Conservation (phyloP, 2,888 invertebrate genomes). For the Sussaba pulchella region DNA sequence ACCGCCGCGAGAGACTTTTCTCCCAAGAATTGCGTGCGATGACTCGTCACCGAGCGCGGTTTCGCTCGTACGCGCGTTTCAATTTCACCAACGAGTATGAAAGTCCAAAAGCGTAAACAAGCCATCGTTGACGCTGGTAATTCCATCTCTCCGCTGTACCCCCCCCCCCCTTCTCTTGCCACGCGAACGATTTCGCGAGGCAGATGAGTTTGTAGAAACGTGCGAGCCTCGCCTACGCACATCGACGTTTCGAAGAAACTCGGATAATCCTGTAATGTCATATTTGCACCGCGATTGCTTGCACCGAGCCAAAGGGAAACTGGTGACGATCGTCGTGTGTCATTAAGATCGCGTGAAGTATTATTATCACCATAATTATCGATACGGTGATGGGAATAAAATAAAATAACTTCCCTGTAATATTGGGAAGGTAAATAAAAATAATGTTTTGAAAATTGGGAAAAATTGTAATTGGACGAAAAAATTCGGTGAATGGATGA, state of each 20-base stretch:
- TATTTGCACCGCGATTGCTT: neutral
- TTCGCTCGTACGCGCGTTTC: constrained; percentile 62
- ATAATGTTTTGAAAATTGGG: too few species aligned
- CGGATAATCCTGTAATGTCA: constrained; percentile 1
- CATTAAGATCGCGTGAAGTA: neutral
- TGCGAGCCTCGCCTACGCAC: constrained; percentile 67
- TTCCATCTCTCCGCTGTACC: too few species aligned
- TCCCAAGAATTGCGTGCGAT: constrained; percentile 14
- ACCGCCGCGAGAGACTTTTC: constrained; percentile 45
- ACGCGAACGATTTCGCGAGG: neutral
- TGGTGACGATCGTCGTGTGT: too few species aligned
- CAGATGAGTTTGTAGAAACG: constrained; percentile 68
- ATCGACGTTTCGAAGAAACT: neutral
- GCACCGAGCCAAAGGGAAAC: too few species aligned
- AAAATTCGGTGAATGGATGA: too few species aligned
- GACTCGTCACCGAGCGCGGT: constrained; percentile 40
- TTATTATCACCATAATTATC: constrained; percentile 8
- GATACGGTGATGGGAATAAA: too few species aligned
- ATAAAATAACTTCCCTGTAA: too few species aligned
- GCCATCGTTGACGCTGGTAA: constrained; percentile 18
- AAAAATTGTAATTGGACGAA: too few species aligned
- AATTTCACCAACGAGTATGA: constrained; percentile 64
- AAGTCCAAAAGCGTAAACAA: constrained; percentile 63
- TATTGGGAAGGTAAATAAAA: too few species aligned
- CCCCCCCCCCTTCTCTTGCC: too few species aligned